Base-by-base conservation (phyloP, 2,888 invertebrate species). In the Dasysyrphus tricinctus region DNA sequence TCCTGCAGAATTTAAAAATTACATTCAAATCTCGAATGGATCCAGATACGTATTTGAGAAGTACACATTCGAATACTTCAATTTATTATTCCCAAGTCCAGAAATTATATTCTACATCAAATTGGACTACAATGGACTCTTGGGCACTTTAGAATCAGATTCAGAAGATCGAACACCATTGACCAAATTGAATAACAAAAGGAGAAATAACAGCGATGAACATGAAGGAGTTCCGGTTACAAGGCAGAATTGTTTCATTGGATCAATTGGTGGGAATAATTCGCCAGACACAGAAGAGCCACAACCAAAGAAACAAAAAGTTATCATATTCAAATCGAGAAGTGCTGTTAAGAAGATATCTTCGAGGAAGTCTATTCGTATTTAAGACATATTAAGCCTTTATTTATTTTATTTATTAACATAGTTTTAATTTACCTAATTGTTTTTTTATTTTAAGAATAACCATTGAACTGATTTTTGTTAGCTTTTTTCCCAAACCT, bases 211-310 rank as follows among this genome's bases (percentile, higher is more conserved):
- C 24, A 19, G 16, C 6, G 72, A 76, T 0, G 72, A 83, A 7
- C 16, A 77, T 14, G 73, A 73, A 11, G 75, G 65, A 51, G 84
- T 89, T 37, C 91, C 92, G 1, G 90, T 92, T 5, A 88, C 88
- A 69, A 89, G 92, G 7, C 92, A 92, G 82, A 91, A 92, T 72
- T 91, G 92, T 51, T 92, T 92, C 63, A 59, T 92, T 0, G 92
- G 91, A 12, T 84, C 77, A 9, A 70, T 89, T 37, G 91, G 80
- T 61, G 75, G 59, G 14, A 54, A 9, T 44, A 24, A 61, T 24
- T 16, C 14, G 0, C 5, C 63, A 16, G 29, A 47, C 4, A 0
- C 19, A 16, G 5, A 42, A 29, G 37, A n/a, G 54, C n/a, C 47
- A 9, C 24, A 42, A 11, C 34, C 63, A 19, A 76, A 67, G 37